These are phyloP conservation scores for Bursaphelenchus okinawaensis DNA, from an alignment of 2,888 invertebrate species.

Conservation along the genomic window DNA sequence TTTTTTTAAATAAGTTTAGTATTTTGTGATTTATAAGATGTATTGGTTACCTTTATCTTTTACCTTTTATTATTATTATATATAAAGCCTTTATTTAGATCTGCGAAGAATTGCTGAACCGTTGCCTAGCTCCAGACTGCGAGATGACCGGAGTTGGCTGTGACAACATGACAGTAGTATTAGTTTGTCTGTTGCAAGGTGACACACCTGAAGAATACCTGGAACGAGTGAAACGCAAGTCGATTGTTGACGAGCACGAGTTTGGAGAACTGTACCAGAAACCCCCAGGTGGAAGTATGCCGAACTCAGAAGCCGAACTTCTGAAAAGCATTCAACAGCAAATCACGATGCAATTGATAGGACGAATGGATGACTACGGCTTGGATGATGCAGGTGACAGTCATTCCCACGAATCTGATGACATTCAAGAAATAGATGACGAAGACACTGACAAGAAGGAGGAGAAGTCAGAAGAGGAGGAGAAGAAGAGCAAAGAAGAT, in stretches of 20 bases:
- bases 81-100: conserved; percentile 63
- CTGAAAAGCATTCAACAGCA: background rate
- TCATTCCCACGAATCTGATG: background rate
- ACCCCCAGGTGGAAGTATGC: background rate
- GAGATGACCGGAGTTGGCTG: conserved; percentile 75
- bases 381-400: background rate
- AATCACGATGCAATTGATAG: background rate
- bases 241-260: background rate
- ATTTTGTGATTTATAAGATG: background rate
- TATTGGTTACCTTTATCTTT: too few species aligned
- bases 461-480: background rate
- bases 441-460: background rate
- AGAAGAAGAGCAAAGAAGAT: conserved; percentile 6
- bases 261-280: background rate
- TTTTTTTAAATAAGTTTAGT: background rate
- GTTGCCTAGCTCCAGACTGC: conserved; percentile 91
- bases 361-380: background rate
- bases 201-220: conserved; percentile 22
- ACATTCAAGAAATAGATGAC: background rate
- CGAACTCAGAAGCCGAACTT: background rate
- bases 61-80: background rate
- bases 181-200: conserved; percentile 39
- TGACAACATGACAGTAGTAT: conserved; percentile 98
- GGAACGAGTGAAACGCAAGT: conserved; percentile 8
- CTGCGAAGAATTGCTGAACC: conserved; percentile 88